phyloP scores from a whole-genome alignment of 2,113 vertebrate species.

The Pluvialis apricaria region DNA sequence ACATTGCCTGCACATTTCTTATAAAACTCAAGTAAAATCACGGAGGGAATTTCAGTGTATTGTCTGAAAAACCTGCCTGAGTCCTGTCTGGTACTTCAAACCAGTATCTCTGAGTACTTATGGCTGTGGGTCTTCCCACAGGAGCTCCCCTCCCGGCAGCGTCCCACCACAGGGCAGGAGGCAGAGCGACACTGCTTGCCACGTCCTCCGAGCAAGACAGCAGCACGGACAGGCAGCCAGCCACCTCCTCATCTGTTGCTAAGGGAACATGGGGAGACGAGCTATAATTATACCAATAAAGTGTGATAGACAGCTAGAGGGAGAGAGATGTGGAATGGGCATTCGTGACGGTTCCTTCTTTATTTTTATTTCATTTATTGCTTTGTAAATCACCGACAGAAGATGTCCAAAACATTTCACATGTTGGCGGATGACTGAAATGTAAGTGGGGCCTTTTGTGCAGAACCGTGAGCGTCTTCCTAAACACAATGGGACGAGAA shows the following conservation, averaged over 20 bases:
- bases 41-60: background rate
- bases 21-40: background rate
- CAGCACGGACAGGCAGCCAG: background rate
- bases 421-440: background rate
- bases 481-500: background rate
- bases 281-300: slow-evolving; percentile 44
- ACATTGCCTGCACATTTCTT: background rate
- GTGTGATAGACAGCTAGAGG: slow-evolving; percentile 1
- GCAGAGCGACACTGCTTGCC: background rate
- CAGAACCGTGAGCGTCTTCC: background rate
- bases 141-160: background rate
- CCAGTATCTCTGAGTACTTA: background rate
- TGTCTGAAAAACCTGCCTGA: background rate
- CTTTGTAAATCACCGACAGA: background rate
- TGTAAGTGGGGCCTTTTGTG: background rate
- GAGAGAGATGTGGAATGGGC: background rate
- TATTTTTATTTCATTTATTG: background rate
- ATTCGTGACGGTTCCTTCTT: background rate
- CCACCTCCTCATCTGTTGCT: slow-evolving; percentile 45
- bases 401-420: background rate
- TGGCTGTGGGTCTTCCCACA: background rate
- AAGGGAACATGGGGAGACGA: slow-evolving; percentile 15
- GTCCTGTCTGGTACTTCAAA: background rate
- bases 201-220: background rate
- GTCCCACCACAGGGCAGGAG: background rate